Percentiles rank a stretch among this genome's conserved stretches.
Conservation (phyloP, 2,888 invertebrate species). For the Drosophila pegasa region DNA sequence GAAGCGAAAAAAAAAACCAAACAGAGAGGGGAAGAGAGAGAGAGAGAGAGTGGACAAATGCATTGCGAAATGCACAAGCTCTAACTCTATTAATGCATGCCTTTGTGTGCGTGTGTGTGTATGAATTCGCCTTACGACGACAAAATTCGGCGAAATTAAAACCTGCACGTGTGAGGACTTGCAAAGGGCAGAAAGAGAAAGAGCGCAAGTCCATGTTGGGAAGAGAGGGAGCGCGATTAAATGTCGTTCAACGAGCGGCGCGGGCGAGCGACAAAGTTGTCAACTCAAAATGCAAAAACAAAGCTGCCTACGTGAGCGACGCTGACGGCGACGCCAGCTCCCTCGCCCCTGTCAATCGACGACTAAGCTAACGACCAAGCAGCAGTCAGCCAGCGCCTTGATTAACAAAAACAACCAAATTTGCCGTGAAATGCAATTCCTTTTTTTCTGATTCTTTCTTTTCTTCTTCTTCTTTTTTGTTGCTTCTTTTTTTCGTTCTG, state of each 20-base stretch:
- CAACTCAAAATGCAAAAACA: conserved; percentile 70
- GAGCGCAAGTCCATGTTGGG: background rate
- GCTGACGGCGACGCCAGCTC: conserved; percentile 9
- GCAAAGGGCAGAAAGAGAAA: conserved; percentile 8
- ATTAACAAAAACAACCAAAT: conserved; percentile 67
- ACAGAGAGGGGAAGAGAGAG: conserved; percentile 7
- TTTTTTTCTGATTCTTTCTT: conserved; percentile 60
- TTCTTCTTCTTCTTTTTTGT: conserved; percentile 58
- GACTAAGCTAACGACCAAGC: conserved; percentile 44
- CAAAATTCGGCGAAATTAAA: conserved; percentile 54
- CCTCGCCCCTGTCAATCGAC: conserved; percentile 23
- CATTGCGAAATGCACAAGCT: conserved; percentile 48
- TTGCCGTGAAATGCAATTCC: conserved; percentile 79
- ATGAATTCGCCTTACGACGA: conserved; percentile 25
- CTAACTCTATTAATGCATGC: conserved; percentile 21
- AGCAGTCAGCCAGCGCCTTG: conserved; percentile 43
- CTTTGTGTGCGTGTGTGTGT: background rate
- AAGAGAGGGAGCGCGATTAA: conserved; percentile 17
- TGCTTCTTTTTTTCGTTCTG: conserved; percentile 63
- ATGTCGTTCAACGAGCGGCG: conserved; percentile 47
- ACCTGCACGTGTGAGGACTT: conserved; percentile 63
- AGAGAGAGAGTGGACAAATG: conserved; percentile 29
- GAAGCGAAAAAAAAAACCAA: conserved; percentile 3
- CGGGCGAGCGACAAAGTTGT: conserved; percentile 40
- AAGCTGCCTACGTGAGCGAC: conserved; percentile 75